These are phyloP conservation scores for Plebejus anna DNA, from an alignment of 2,888 invertebrate genomes.

Conservation along the genomic window DNA sequence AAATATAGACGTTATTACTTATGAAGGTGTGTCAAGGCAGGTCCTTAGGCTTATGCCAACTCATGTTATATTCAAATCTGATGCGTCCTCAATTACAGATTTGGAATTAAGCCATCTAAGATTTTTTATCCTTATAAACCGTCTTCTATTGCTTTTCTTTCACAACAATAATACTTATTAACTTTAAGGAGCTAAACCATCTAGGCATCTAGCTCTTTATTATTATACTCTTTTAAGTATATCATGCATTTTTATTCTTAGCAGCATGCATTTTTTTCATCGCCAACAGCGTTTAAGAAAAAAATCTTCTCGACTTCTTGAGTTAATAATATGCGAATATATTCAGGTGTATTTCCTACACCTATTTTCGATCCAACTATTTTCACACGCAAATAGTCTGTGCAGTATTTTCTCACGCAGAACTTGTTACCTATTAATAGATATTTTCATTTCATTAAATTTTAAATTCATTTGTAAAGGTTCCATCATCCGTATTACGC, in stretches of 20 bases:
- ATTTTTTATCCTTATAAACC: neutral
- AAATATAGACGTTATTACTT: neutral
- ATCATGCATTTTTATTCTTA: neutral
- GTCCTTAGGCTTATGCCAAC: slow-evolving; percentile 6
- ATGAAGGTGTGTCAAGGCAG: slow-evolving; percentile 14
- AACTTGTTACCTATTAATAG: neutral
- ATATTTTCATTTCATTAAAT: neutral
- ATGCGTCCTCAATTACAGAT: neutral
- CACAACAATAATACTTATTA: neutral
- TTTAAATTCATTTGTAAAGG: neutral
- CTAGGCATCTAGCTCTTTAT: neutral
- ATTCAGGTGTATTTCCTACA: neutral
- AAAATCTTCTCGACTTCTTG: neutral
- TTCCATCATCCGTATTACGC: neutral
- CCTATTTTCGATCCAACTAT: neutral
- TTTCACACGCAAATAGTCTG: slow-evolving; percentile 6
- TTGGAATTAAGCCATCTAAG: slow-evolving; percentile 17
- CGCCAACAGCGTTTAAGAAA: too few relatives aligned
- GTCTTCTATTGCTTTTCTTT: neutral
- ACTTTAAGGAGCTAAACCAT: neutral
- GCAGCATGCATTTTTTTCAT: too few relatives aligned
- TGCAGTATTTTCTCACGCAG: neutral
- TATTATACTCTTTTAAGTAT: neutral
- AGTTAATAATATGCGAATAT: neutral
- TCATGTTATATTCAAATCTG: slow-evolving; percentile 17